phyloP scores from a whole-genome alignment of 2,113 vertebrate genomes.

The Myiozetetes cayanensis region DNA sequence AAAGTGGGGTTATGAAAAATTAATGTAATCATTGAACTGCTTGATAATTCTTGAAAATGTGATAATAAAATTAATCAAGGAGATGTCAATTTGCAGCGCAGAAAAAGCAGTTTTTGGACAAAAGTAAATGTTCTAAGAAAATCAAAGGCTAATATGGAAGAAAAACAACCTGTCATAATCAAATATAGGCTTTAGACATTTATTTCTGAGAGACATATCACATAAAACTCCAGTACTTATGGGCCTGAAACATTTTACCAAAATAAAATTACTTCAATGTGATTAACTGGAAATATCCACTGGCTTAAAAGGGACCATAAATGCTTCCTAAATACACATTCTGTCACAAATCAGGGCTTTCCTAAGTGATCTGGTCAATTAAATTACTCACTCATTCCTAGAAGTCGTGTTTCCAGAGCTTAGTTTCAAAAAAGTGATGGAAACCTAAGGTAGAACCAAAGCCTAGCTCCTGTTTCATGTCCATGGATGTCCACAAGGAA shows the following conservation, averaged over 20 bases:
- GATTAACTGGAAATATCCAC: neutral
- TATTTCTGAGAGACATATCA: neutral
- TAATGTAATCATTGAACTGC: constrained; percentile 53
- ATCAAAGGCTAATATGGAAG: neutral
- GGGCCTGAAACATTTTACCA: neutral
- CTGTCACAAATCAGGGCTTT: neutral
- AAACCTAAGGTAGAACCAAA: neutral
- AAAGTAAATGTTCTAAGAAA: constrained; percentile 15
- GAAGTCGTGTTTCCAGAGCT: neutral
- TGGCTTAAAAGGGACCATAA: neutral
- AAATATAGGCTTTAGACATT: neutral
- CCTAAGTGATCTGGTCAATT: neutral
- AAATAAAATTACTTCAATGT: neutral
- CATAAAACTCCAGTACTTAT: neutral
- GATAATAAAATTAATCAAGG: constrained; percentile 44
- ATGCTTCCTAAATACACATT: neutral
- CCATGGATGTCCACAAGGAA: neutral
- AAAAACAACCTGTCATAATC: neutral
- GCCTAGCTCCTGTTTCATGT: neutral
- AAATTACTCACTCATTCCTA: neutral
- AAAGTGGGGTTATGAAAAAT: constrained; percentile 52
- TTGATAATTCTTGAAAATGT: constrained; percentile 50
- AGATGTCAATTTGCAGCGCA: neutral
- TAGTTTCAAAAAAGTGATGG: neutral
- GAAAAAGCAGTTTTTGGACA: neutral